phyloP scores from a whole-genome alignment of 1,140 invertebrate genomes.

The Phocides pigmalion region DNA sequence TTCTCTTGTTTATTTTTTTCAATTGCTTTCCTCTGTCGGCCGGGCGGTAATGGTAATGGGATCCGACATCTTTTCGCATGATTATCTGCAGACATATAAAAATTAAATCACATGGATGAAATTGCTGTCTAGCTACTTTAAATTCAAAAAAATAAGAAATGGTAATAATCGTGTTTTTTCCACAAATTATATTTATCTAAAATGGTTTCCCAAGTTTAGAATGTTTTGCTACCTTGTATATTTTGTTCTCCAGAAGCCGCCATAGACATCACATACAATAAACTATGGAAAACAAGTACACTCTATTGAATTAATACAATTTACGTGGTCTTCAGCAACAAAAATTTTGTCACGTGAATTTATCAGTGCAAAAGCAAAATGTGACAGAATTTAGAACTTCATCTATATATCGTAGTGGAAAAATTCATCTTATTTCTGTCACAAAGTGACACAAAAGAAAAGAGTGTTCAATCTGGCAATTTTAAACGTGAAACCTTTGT shows the following conservation, averaged over 20 bases:
- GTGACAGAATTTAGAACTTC: no score
- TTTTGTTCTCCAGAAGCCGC: constrained; percentile 40
- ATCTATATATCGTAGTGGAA: no score
- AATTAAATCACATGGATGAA: no score
- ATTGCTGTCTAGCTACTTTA: no score
- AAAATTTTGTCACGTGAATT: constrained; percentile 15
- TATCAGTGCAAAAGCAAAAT: constrained; percentile 2
- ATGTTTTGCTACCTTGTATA: constrained; percentile 46
- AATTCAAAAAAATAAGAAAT: no score
- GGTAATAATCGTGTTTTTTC: no score
- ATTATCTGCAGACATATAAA: constrained; percentile 12
- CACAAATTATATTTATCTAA: no score
- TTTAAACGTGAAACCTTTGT: neutral
- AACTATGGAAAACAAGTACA: neutral
- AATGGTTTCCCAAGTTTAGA: neutral
- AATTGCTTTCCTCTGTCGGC: constrained; percentile 28
- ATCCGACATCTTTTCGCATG: constrained; percentile 48
- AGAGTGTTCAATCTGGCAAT: neutral
- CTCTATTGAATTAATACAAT: neutral
- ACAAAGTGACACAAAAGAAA: constrained; percentile 1
- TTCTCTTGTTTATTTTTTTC: constrained; percentile 18
- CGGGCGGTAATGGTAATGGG: constrained; percentile 50
- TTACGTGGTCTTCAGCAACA: constrained; percentile 1
- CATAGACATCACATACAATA: constrained; percentile 17
- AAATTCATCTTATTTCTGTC: constrained; percentile 8